A percentile compares a stretch with the other conserved stretches of the same genome.
Evolutionary conservation across 2,888 invertebrate genomes (phyloP).

Genomic region (Eudemis profundana): DNA sequence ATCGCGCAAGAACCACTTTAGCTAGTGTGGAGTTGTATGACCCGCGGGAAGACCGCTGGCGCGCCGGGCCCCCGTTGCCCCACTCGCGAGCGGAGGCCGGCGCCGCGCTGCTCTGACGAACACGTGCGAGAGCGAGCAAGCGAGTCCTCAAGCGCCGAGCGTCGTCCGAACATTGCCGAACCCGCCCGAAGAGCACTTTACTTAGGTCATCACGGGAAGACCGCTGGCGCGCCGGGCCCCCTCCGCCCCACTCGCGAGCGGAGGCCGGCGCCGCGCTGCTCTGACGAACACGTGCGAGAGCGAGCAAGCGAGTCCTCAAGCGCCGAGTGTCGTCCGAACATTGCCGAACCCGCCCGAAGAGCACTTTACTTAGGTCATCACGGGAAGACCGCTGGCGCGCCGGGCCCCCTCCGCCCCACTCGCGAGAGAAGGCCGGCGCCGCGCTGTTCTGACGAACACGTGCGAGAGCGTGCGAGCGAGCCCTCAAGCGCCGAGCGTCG

Average conservation of each 20-base stretch:
- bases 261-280: constrained; percentile 95
- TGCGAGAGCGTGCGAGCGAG: not conserved
- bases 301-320: too few relatives aligned
- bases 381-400: constrained; percentile 90
- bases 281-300: constrained; percentile 69
- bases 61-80: constrained; percentile 91
- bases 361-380: constrained; percentile 92
- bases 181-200: constrained; percentile 93
- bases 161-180: too few relatives aligned
- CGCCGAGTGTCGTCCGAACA: too few relatives aligned
- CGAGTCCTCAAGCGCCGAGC: too few relatives aligned
- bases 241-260: constrained; percentile 93
- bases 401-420: constrained; percentile 92
- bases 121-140: constrained; percentile 5
- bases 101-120: constrained; percentile 90
- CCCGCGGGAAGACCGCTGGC: constrained; percentile 91
- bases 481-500: too few relatives aligned
- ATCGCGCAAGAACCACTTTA: constrained; percentile 93
- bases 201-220: constrained; percentile 90
- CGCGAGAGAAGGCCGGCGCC: constrained; percentile 94
- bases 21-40: constrained; percentile 94
- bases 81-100: constrained; percentile 95
- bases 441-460: constrained; percentile 88
- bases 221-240: constrained; percentile 91
- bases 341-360: constrained; percentile 93